Base-by-base conservation (phyloP, 2,888 invertebrate genomes). In the Craniophora ligustri region DNA sequence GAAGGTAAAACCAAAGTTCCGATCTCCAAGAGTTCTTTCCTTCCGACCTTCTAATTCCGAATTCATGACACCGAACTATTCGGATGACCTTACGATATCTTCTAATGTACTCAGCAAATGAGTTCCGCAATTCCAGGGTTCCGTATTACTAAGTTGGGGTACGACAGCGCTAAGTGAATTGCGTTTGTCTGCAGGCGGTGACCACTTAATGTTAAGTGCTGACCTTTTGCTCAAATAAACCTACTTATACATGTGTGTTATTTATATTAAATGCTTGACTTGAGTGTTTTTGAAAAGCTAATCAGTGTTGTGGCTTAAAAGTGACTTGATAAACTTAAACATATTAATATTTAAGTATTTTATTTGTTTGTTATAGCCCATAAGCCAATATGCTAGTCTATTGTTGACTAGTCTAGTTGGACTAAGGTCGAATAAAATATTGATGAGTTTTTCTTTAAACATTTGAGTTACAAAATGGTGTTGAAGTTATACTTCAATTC, bases 101-200 rank as follows among this genome's bases (percentile, higher is more conserved):
- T 19, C 34, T 67, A 53, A 64, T 56, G 50, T 68, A 68, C 62
- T 60, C 36, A 38, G 46, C 18, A 41, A 57, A 64, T 45, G 48
- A 58, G 54, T 58, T 44, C 44, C 61, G 30, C 31, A 59, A 47
- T 55, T 49, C 30, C 49, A 35, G 46, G 36, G 44, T 40, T 36
- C 48, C 21, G 39, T 35, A 46, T 56, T 72, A 56, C 35, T 40
- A 67, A 70, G 64, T 61, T 58, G 36, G 39, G 51, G 28, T 28
- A 61, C 57, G 47, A 44, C 47, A 56, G 6, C 54, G 32, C 54
- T 72, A 70, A 72, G 72, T 72, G 72, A 70, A 72, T 72, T 72
- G 72, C 66, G 70, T 62, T 63, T 58, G 62, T 63, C 61, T 64
- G 66, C 49, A 62, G 62, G 56, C 57, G 56, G 58, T 68, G 54